Conservation (phyloP, 2,888 invertebrate species). For the Homarus gammarus region DNA sequence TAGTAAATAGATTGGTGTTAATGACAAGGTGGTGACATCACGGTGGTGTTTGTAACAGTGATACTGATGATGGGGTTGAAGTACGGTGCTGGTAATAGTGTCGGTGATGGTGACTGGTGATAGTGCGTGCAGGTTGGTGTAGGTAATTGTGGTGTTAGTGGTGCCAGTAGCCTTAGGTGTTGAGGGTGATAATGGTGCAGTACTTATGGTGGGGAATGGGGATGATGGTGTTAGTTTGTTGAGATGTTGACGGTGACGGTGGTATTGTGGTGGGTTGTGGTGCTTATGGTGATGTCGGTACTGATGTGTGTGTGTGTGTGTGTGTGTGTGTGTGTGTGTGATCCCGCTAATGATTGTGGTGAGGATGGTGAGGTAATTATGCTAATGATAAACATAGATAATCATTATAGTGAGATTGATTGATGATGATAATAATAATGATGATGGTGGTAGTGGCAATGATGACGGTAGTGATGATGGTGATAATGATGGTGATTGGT, state of each 20-base stretch:
- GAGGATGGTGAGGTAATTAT: background rate
- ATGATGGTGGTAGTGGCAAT: background rate
- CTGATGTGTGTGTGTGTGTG: background rate
- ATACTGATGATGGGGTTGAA: background rate
- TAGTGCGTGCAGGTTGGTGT: too few relatives aligned
- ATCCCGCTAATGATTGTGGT: background rate
- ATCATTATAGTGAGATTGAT: background rate
- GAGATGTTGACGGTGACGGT: background rate
- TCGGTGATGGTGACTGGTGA: background rate
- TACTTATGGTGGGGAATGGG: background rate
- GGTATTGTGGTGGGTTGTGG: background rate
- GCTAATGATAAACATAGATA: too few relatives aligned
- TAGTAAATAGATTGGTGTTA: too few relatives aligned
- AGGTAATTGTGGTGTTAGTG: slow-evolving; percentile 8
- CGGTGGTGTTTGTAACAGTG: too few relatives aligned
- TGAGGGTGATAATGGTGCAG: background rate
- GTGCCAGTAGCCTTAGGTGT: slow-evolving; percentile 2
- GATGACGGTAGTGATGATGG: background rate
- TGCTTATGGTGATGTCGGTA: background rate
- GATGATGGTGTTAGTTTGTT: background rate
- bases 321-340: background rate
- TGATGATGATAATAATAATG: background rate
- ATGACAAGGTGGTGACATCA: too few relatives aligned
- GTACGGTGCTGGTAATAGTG: background rate
- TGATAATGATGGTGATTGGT: background rate